Base-by-base conservation (phyloP, 2,797 vertebrate genomes). In the Sylvilagus floridanus region DNA sequence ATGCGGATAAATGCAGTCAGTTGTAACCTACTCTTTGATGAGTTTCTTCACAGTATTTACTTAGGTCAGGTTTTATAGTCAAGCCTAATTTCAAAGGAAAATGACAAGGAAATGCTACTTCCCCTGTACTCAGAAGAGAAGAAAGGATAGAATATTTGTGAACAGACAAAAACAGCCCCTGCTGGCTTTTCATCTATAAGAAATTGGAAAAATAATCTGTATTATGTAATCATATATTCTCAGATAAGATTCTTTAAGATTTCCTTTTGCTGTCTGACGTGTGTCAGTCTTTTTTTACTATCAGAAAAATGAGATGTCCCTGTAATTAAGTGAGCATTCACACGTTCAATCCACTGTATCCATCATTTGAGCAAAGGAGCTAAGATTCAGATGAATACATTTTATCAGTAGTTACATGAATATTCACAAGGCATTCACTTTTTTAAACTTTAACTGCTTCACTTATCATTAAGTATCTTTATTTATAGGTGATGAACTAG, bases 281-380 rank as follows among this genome's bases (percentile, higher is more conserved):
- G 75, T 12, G 22, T 28, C 13, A 69, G 4, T 76, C 13, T 81
- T 62, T 5, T 5, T 37, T 4, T 87, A 50, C 52, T 79, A 69
- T 5, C 5, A 28, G 5, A 2, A 9, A 79, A 88, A 35, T 9
- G 9, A 2, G 6, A 50, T 32, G 0, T 9, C n/a, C 13, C 2
- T 52, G 16, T 28, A 50, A 2, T 75, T 93, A 65, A 19, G 30
- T 77, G 28, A 71, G 6, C 5, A 85, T 42, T 37, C 42, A 72
- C 62, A 52, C 11, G 52, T 57, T 42, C 19, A 37, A 32, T 84
- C 13, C 17, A 54, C 9, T 11, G 0, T 21, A 24, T 11, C 13
- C 19, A 17, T 52, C 13, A 37, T 32, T 75, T 60, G 63, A 91
- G 35, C 16, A 30, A 54, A 76, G 28, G 42, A 76, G 4, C 2